Evolutionary conservation across 2,888 invertebrate species (phyloP), one percentile per base, ranked within the genome.

Genomic region (Harmothoe impar): DNA sequence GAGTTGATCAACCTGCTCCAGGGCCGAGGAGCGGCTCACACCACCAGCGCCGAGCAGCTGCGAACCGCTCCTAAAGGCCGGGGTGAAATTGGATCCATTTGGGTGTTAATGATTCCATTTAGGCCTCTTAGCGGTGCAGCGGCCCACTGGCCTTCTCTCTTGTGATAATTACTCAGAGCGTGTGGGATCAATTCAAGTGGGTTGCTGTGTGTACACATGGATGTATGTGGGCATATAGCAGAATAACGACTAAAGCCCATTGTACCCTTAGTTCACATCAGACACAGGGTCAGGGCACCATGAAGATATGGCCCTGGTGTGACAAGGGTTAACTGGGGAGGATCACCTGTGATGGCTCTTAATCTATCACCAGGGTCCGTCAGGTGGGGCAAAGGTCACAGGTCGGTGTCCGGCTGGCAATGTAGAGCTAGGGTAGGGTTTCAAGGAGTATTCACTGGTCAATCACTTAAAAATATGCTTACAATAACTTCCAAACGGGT

Each of bases 61-160:
- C 72, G 31, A 25, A 29, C 31, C 29, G 29, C 72, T 29, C 72
- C 15, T 23, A 72, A 29, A 72, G 35, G 84, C 84, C 43, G n/a
- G 62, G 43, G 51, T 84, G 84, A 84, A 84, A 84, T 84, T 84
- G 84, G 84, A 84, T 84, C 84, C 84, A 84, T 84, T 84, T 84
- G 51, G 43, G 84, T 84, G 84, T 84, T 84, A 84, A 84, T 84
- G 84, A 84, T 84, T 84, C 84, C 84, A 84, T 84, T 84, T 51
- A 84, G 84, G 23, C 84, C 29, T 72, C 72, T 72, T 72, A 72
- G 72, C 31, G 29, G 72, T 29, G 29, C 29, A 15, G 3, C 29
- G 72, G 29, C 31, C 72, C 15, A 29, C 72, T 25, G 72, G 29
- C 72, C 72, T 29, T 25, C 29, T 29, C 72, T 25, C 29, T 43